Evolutionary conservation across 1,140 invertebrate genomes (phyloP).

Genomic region (Zaprionus gabonicus): DNA sequence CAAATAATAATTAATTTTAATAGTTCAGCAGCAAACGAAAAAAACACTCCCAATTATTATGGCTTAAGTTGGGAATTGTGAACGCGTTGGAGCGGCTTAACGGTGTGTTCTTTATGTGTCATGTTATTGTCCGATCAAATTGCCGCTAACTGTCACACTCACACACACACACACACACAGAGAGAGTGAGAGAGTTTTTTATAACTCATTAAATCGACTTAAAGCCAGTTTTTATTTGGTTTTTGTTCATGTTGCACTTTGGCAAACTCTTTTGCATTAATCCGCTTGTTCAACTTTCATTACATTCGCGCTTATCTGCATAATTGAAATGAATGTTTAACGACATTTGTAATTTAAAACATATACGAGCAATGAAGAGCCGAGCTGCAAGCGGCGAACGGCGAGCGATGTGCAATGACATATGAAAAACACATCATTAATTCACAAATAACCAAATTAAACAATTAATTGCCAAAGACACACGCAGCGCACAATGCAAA

Average conservation of each 20-base stretch:
- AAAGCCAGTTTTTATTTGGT: constrained; percentile 52
- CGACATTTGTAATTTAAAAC: constrained; percentile 63
- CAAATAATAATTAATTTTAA: constrained; percentile 16
- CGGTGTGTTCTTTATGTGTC: constrained; percentile 14
- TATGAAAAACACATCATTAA: constrained; percentile 82
- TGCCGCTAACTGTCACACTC: constrained; percentile 38
- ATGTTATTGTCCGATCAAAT: constrained; percentile 50
- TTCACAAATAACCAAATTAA: constrained; percentile 81
- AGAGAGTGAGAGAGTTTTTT: background rate
- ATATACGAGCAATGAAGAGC: constrained; percentile 17
- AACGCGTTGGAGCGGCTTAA: constrained; percentile 26
- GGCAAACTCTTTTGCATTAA: constrained; percentile 61
- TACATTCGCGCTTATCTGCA: constrained; percentile 80
- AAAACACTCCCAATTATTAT: constrained; percentile 6
- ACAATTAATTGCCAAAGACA: constrained; percentile 80
- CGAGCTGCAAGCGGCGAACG: constrained; percentile 1
- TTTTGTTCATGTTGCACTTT: constrained; percentile 18
- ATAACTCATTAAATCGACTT: constrained; percentile 75
- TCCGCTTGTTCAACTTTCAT: constrained; percentile 79
- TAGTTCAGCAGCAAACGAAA: background rate
- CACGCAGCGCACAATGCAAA: constrained; percentile 11
- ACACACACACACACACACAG: constrained; percentile 13
- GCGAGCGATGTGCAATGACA: constrained; percentile 66
- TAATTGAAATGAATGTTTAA: constrained; percentile 80
- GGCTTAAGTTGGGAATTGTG: constrained; percentile 1